Evolutionary conservation across 2,888 invertebrate species (phyloP).

Genomic region (Lasioglossum marginatum): DNA sequence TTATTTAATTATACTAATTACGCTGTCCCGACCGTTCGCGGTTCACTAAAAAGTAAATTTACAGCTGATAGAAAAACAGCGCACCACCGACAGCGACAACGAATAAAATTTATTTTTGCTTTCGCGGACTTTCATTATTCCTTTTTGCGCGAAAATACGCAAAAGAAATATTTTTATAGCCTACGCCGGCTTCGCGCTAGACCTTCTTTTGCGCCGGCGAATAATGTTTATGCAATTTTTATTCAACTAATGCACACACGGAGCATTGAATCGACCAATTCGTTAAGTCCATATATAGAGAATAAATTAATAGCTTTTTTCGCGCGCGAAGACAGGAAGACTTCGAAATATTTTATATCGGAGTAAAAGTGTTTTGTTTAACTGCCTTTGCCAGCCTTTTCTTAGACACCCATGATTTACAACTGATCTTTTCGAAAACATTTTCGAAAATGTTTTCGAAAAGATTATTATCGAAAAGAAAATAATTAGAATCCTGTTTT

Average conservation of each 20-base stretch:
- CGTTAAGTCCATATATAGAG: not conserved
- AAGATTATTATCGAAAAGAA: not conserved
- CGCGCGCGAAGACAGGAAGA: not conserved
- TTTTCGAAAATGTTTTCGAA: no score
- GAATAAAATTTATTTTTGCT: not conserved
- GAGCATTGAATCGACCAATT: not conserved
- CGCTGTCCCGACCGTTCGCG: not conserved
- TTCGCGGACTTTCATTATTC: not conserved
- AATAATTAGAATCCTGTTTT: not conserved
- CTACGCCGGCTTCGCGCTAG: not conserved
- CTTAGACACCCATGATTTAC: not conserved
- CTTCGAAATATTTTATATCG: not conserved
- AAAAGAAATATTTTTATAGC: not conserved
- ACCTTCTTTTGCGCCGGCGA: not conserved
- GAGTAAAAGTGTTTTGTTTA: not conserved
- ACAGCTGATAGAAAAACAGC: conserved; percentile 3
- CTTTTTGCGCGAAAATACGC: not conserved
- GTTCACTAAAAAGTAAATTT: not conserved
- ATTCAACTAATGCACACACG: not conserved
- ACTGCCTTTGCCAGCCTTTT: no score
- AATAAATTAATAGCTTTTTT: not conserved
- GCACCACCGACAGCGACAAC: not conserved
- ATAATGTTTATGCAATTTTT: not conserved
- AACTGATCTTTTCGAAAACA: not conserved
- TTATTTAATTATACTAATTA: not conserved